Conservation (phyloP, 1,140 invertebrate species). For the Lutraria rhynchaena region DNA sequence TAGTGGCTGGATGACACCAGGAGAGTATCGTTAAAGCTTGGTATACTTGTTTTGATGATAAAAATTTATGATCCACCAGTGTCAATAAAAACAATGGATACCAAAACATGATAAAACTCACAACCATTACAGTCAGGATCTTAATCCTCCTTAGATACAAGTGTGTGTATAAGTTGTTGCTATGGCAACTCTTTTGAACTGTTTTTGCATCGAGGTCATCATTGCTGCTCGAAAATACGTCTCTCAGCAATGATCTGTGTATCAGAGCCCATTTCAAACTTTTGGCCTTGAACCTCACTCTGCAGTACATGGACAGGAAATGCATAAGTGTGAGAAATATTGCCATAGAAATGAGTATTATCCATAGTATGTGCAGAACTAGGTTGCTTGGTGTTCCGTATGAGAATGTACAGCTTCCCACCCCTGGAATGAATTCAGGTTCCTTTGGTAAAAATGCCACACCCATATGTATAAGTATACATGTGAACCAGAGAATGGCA, state of each 20-base stretch:
- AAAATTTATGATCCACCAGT: conserved; percentile 82
- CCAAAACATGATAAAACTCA: conserved; percentile 93
- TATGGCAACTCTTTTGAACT: conserved; percentile 51
- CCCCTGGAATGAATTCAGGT: conserved; percentile 80
- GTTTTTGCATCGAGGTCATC: conserved; percentile 43
- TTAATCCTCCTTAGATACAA: conserved; percentile 68
- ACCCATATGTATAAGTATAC: conserved; percentile 93
- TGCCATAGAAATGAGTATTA: conserved; percentile 93
- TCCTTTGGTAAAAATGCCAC: conserved; percentile 88
- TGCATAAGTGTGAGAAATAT: conserved; percentile 93
- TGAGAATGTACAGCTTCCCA: conserved; percentile 91
- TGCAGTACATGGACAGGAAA: conserved; percentile 91
- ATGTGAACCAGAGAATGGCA: conserved; percentile 95
- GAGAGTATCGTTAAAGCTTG: conserved; percentile 72
- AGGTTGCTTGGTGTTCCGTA: conserved; percentile 90
- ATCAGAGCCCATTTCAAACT: conserved; percentile 71
- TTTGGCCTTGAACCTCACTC: conserved; percentile 84
- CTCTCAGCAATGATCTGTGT: conserved; percentile 68
- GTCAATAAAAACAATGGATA: conserved; percentile 94
- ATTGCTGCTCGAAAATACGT: conserved; percentile 47
- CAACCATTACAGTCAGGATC: conserved; percentile 86
- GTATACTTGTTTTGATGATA: conserved; percentile 65
- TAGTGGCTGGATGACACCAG: conserved; percentile 82
- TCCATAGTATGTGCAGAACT: conserved; percentile 94
- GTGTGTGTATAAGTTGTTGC: conserved; percentile 56